Conservation (phyloP, 2,797 vertebrate species). For the Novumbra hubbsi region DNA sequence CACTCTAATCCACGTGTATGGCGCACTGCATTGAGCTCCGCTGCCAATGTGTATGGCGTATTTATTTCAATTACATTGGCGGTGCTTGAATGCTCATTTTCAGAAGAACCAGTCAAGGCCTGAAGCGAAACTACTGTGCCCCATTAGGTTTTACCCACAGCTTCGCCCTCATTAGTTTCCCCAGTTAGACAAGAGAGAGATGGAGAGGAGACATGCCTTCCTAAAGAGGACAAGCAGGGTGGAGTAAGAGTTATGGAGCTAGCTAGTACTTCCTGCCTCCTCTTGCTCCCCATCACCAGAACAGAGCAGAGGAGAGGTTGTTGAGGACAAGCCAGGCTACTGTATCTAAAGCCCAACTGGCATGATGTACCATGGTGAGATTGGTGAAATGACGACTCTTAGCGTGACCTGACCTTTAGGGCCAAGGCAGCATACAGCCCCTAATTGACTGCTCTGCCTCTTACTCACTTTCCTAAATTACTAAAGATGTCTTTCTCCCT, state of each 20-base stretch:
- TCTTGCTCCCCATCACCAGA: slow-evolving; percentile 30
- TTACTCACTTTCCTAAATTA: neutral
- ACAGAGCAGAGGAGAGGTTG: slow-evolving; percentile 55
- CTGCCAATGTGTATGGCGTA: slow-evolving; percentile 66
- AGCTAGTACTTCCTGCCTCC: neutral
- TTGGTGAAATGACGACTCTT: slow-evolving; percentile 51
- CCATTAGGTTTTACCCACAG: slow-evolving; percentile 75
- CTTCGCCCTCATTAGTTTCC: slow-evolving; percentile 76
- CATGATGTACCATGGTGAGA: slow-evolving; percentile 45
- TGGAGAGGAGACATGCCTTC: slow-evolving; percentile 47
- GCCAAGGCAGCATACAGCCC: slow-evolving; percentile 49
- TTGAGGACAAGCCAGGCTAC: slow-evolving; percentile 63
- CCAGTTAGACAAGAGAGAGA: slow-evolving; percentile 67
- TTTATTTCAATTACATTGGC: slow-evolving; percentile 81
- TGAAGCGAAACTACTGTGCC: slow-evolving; percentile 71
- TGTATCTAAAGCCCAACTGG: slow-evolving; percentile 47
- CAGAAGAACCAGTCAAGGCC: slow-evolving; percentile 68
- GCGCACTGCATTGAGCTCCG: slow-evolving; percentile 25
- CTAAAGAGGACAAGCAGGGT: slow-evolving; percentile 74
- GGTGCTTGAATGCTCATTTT: slow-evolving; percentile 81
- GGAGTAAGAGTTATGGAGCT: neutral
- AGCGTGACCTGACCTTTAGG: slow-evolving; percentile 62
- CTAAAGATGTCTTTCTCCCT: no score
- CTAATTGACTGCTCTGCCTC: slow-evolving; percentile 52
- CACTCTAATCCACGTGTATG: slow-evolving; percentile 41